phyloP scores from a whole-genome alignment of 2,888 invertebrate genomes.

The Chrysolina haemoptera region DNA sequence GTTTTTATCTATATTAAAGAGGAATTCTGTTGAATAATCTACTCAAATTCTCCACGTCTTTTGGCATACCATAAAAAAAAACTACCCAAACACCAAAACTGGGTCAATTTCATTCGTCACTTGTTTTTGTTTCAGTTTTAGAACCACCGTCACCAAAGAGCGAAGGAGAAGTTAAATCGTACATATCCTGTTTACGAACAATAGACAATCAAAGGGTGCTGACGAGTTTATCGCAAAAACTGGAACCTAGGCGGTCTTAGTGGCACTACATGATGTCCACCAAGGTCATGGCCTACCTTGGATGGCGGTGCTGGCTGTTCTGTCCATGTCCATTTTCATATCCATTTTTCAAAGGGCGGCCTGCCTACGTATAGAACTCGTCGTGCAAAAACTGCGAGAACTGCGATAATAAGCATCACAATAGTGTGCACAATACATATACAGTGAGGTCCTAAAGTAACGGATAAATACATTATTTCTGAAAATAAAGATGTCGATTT shows the following conservation, averaged over 20 bases:
- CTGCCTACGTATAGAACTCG: constrained; percentile 48
- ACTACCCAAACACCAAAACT: too few species aligned
- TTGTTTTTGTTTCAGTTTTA: constrained; percentile 71
- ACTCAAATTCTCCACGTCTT: too few species aligned
- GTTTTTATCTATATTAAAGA: too few species aligned
- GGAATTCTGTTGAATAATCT: too few species aligned
- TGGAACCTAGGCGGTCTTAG: constrained; percentile 78
- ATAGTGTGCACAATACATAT: too few species aligned
- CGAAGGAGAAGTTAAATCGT: constrained; percentile 79
- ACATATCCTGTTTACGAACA: constrained; percentile 81
- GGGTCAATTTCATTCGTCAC: too few species aligned
- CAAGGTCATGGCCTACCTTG: constrained; percentile 48
- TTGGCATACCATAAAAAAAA: too few species aligned
- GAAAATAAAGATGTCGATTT: too few species aligned
- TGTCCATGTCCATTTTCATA: constrained; percentile 52
- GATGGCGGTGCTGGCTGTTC: constrained; percentile 53
- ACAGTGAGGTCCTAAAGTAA: too few species aligned
- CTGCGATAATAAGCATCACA: too few species aligned
- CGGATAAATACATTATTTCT: too few species aligned
- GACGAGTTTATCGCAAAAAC: constrained; percentile 84
- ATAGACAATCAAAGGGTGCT: constrained; percentile 86
- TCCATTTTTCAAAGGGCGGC: constrained; percentile 51
- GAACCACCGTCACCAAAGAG: constrained; percentile 81
- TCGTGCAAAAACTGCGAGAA: not conserved
- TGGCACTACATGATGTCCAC: constrained; percentile 53